phyloP scores from a whole-genome alignment of 1,140 invertebrate genomes.

The Leptinotarsa defecta region DNA sequence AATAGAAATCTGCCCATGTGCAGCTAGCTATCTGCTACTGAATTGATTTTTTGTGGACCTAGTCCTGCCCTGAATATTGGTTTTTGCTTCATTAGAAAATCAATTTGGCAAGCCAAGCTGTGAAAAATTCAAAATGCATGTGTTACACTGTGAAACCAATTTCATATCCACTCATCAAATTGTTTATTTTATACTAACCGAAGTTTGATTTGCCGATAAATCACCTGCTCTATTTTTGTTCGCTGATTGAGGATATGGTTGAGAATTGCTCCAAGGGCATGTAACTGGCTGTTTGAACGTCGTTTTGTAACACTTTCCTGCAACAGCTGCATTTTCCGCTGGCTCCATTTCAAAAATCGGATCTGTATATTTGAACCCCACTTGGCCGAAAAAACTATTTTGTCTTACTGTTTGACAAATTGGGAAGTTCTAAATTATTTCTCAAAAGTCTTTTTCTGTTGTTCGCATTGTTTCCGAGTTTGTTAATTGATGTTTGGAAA shows the following conservation, averaged over 20 bases:
- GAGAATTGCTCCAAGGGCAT: constrained; percentile 43
- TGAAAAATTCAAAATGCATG: no score
- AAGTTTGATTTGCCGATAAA: background rate
- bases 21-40: no score
- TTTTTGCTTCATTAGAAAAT: background rate
- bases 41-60: no score
- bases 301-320: constrained; percentile 1
- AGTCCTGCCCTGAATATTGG: background rate
- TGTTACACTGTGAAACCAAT: no score
- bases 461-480: background rate
- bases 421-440: background rate
- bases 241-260: constrained; percentile 40
- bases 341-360: background rate
- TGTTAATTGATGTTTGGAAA: constrained; percentile 1
- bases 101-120: no score
- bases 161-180: background rate
- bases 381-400: background rate
- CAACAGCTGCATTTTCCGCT: background rate
- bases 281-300: constrained; percentile 40
- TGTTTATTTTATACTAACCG: constrained; percentile 10
- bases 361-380: background rate
- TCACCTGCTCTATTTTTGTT: constrained; percentile 39
- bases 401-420: background rate
- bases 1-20: no score
- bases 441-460: background rate